Percentiles rank a stretch among this genome's conserved stretches.
phyloP scores from a whole-genome alignment of 2,113 vertebrate genomes.

The human (Homo sapiens) region DNA sequence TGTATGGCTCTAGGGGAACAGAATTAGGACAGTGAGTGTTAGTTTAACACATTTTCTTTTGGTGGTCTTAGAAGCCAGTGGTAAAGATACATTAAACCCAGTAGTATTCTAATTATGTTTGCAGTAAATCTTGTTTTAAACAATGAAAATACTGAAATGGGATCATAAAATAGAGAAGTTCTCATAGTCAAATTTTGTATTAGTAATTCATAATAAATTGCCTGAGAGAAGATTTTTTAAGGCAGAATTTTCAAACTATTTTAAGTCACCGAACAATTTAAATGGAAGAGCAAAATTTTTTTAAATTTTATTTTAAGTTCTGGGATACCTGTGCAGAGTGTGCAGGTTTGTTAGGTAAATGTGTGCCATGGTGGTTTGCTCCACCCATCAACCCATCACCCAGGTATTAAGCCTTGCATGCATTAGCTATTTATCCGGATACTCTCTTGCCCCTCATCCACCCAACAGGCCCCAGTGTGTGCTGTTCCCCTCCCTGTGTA shows the following conservation, averaged over 20 bases:
- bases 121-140: constrained; percentile 32
- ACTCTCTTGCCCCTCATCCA: too few species aligned
- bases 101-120: constrained; percentile 24
- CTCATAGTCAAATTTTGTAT: neutral
- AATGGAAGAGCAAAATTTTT: neutral
- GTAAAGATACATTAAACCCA: constrained; percentile 5
- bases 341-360: too few species aligned
- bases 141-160: constrained; percentile 16
- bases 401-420: too few species aligned
- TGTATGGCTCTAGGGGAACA: neutral
- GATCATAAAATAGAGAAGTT: neutral
- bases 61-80: constrained; percentile 4
- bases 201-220: neutral
- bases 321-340: too few species aligned
- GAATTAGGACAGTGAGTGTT: neutral
- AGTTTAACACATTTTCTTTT: neutral
- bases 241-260: constrained; percentile 33
- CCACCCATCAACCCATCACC: too few species aligned
- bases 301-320: too few species aligned
- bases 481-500: too few species aligned
- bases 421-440: too few species aligned
- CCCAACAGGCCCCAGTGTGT: too few species aligned
- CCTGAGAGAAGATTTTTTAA: neutral
- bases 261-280: constrained; percentile 35
- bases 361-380: too few species aligned